A percentile compares a stretch with the other conserved stretches of the same genome.
phyloP scores from a whole-genome alignment of 2,113 vertebrate genomes.

The Piprites chloris region DNA sequence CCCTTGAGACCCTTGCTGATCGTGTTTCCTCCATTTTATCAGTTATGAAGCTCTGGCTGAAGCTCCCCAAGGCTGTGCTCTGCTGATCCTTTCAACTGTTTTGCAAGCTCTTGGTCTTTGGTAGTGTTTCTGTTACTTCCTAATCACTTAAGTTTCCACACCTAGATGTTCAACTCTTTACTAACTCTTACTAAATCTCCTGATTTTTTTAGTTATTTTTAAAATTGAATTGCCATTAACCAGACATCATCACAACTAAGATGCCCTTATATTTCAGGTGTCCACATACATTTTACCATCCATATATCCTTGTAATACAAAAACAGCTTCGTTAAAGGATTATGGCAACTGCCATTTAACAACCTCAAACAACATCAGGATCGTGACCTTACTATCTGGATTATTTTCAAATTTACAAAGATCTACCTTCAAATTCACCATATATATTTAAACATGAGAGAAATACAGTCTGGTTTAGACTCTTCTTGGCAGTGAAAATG shows the following conservation, averaged over 20 bases:
- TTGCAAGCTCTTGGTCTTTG: not conserved
- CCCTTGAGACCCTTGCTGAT: fast-evolving
- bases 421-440: not conserved
- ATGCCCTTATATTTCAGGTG: not conserved
- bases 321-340: not conserved
- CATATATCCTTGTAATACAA: not conserved
- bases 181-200: not conserved
- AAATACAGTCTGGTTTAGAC: not conserved
- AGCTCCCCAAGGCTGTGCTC: not conserved
- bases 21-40: not conserved
- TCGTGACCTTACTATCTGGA: not conserved
- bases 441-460: not conserved
- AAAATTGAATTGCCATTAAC: not conserved
- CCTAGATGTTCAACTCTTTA: not conserved
- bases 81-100: not conserved
- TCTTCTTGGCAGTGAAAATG: not conserved
- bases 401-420: not conserved
- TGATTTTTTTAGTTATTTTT: not conserved
- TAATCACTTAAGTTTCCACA: not conserved
- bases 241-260: not conserved
- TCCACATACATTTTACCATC: not conserved
- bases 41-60: not conserved
- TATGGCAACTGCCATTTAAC: not conserved
- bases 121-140: not conserved
- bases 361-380: not conserved